These are phyloP conservation scores for Passer montanus DNA, from an alignment of 2,113 vertebrate genomes.

Conservation along the genomic window DNA sequence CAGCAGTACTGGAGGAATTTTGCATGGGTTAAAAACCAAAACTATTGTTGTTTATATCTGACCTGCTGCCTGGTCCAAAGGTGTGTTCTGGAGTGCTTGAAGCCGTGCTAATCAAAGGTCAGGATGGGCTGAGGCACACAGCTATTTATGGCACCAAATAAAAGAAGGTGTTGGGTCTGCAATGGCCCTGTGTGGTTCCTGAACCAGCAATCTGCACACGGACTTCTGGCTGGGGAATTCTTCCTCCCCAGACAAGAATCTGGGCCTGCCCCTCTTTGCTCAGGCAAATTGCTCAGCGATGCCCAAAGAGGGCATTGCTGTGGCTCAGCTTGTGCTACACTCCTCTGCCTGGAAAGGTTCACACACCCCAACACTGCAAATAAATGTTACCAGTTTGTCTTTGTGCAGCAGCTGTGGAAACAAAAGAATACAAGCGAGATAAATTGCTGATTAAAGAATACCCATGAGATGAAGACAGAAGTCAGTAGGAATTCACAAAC, in stretches of 20 bases:
- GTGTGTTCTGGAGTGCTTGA: neutral
- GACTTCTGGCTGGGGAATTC: neutral
- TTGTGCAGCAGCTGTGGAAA: neutral
- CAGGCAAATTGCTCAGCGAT: neutral
- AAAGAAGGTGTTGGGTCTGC: neutral
- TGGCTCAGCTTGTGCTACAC: neutral
- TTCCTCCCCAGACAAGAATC: neutral
- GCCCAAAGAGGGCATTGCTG: no score
- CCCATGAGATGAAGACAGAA: neutral
- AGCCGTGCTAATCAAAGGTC: constrained; percentile 5
- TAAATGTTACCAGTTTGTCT: neutral
- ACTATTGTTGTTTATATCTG: neutral
- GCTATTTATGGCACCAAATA: constrained; percentile 50
- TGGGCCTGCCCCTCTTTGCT: fast-evolving
- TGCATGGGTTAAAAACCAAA: neutral
- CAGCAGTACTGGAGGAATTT: neutral
- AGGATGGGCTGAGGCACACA: neutral
- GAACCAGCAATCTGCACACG: neutral
- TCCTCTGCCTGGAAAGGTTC: neutral
- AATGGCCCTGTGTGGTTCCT: neutral
- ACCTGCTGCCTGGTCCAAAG: neutral
- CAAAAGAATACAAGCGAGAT: neutral
- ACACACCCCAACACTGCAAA: neutral
- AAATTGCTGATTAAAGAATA: neutral
- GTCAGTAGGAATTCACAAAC: neutral